Evolutionary conservation across 2,888 invertebrate genomes (phyloP).

Genomic region (Dastarcus helophoroides): DNA sequence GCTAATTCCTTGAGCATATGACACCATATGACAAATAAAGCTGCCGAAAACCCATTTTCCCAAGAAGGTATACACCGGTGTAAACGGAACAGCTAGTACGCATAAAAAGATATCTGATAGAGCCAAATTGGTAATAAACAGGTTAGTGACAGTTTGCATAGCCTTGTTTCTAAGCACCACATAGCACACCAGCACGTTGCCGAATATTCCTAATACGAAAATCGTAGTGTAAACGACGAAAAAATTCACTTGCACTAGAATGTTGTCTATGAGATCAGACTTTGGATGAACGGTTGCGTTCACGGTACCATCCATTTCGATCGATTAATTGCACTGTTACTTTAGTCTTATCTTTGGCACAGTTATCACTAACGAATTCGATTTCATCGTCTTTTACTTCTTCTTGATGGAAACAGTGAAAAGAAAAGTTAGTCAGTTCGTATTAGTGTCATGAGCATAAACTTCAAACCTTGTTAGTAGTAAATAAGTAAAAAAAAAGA

Average conservation of each 20-base stretch:
- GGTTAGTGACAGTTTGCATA: conserved; percentile 97
- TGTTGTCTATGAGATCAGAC: conserved; percentile 53
- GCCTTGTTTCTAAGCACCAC: conserved; percentile 86
- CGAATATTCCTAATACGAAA: conserved; percentile 80
- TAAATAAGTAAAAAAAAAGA: too few species aligned
- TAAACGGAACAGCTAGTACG: conserved; percentile 89
- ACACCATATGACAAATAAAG: conserved; percentile 81
- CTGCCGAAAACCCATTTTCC: conserved; percentile 90
- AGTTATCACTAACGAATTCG: too few species aligned
- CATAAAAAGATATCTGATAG: conserved; percentile 90
- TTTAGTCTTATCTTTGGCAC: too few species aligned
- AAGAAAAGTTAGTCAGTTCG: too few species aligned
- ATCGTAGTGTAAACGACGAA: conserved; percentile 70
- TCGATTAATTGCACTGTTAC: too few species aligned
- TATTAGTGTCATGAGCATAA: too few species aligned
- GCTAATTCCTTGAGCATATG: conserved; percentile 88
- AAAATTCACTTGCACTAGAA: conserved; percentile 60
- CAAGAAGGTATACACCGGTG: conserved; percentile 87
- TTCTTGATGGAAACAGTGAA: too few species aligned
- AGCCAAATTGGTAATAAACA: conserved; percentile 94
- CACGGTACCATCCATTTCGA: too few species aligned
- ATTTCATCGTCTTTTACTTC: too few species aligned
- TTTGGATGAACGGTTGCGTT: conserved; percentile 12
- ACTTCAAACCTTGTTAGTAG: too few species aligned
- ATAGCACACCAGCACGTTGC: conserved; percentile 85